Percentiles rank a stretch among this genome's conserved stretches.
These are phyloP conservation scores for Pomatostomus ruficeps DNA, from an alignment of 2,113 vertebrate genomes.

Conservation along the genomic window DNA sequence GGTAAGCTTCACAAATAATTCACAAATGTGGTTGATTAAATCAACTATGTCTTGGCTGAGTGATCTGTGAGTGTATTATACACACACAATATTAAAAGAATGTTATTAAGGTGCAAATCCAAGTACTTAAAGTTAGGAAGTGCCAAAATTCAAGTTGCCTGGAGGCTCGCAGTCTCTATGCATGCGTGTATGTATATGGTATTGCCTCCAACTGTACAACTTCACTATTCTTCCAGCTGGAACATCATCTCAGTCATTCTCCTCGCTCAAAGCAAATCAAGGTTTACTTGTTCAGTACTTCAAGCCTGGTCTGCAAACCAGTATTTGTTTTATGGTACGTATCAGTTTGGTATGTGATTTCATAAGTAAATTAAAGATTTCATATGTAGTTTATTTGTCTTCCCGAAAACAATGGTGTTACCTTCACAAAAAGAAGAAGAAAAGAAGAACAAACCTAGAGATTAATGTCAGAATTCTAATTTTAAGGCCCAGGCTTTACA, in stretches of 20 bases:
- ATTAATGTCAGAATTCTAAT: background rate
- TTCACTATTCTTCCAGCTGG: background rate
- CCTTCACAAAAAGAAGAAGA: background rate
- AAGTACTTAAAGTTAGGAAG: conserved; percentile 12
- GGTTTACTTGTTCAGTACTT: background rate
- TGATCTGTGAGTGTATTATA: background rate
- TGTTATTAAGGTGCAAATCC: conserved; percentile 27
- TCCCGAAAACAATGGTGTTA: background rate
- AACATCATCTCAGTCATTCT: background rate
- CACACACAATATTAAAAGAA: background rate
- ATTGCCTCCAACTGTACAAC: background rate
- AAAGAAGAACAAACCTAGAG: no score
- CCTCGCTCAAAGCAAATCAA: background rate
- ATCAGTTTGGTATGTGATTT: background rate
- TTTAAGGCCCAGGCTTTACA: background rate
- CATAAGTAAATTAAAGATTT: background rate
- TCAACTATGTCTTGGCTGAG: conserved; percentile 35
- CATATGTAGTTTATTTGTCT: background rate
- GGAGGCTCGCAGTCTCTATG: background rate
- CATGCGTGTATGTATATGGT: background rate
- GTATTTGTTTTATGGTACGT: background rate
- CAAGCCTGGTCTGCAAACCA: background rate
- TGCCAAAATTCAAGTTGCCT: conserved; percentile 17
- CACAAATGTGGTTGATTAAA: conserved; percentile 26
- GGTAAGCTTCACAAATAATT: conserved; percentile 24